Evolutionary conservation across 1,140 invertebrate genomes (phyloP).

Genomic region (Caligus rogercresseyi): DNA sequence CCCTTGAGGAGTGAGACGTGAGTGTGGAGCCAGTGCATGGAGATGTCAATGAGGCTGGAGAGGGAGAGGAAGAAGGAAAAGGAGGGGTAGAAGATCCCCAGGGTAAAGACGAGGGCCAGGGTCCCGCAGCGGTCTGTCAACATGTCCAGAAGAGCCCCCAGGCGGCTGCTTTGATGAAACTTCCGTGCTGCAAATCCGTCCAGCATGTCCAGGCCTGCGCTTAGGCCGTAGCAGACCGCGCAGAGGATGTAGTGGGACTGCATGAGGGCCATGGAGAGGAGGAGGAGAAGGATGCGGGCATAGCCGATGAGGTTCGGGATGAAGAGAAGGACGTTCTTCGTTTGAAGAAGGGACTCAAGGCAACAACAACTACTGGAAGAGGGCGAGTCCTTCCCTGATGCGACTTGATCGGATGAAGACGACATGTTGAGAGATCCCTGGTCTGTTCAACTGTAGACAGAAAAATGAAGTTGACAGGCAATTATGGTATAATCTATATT

Average conservation of each 20-base stretch:
- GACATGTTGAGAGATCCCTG: too few species aligned
- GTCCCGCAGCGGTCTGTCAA: slow-evolving; percentile 93
- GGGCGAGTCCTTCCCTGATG: too few species aligned
- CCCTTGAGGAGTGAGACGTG: slow-evolving; percentile 42
- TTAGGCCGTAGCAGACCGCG: slow-evolving; percentile 66
- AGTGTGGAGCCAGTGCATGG: slow-evolving; percentile 94
- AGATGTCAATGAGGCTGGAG: slow-evolving; percentile 82
- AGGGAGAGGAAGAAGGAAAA: slow-evolving; percentile 90
- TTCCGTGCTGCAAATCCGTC: slow-evolving; percentile 89
- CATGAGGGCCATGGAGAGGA: slow-evolving; percentile 91
- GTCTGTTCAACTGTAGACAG: too few species aligned
- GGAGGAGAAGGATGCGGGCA: slow-evolving; percentile 65
- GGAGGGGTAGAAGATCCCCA: slow-evolving; percentile 77
- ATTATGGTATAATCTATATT: too few species aligned
- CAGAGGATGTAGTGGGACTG: slow-evolving; percentile 59
- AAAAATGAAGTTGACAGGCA: too few species aligned
- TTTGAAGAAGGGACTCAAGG: not conserved
- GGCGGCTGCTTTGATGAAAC: slow-evolving; percentile 87
- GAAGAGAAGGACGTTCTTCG: slow-evolving; percentile 70
- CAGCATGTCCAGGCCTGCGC: slow-evolving; percentile 79
- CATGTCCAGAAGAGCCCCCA: slow-evolving; percentile 94
- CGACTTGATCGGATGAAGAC: too few species aligned
- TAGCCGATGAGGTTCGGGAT: slow-evolving; percentile 85
- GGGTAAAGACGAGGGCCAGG: slow-evolving; percentile 65
- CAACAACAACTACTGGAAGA: too few species aligned